Evolutionary conservation across 2,888 invertebrate species (phyloP), one percentile per base, ranked within the genome.

Genomic region (Dryocosmus kuriphilus): DNA sequence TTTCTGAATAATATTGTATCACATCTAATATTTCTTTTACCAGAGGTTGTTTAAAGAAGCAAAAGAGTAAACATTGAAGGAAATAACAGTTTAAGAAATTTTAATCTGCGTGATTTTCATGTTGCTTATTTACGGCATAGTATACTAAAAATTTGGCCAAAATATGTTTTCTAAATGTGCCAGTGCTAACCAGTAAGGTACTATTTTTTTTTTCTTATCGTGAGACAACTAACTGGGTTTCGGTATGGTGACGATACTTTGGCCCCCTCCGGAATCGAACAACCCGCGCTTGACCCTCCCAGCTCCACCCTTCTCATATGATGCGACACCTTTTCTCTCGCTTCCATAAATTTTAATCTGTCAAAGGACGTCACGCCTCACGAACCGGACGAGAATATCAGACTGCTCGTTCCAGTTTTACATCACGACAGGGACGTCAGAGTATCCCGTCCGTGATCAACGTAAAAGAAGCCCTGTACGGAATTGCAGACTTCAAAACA

Each of bases 301-400:
- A 51, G 8, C 51, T 8, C 2, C 1, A 5, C 57, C 57, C 71
- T 71, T 74, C 65, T 32, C n/a, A 5, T 8, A 38, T 32, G 38
- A 30, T 5, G n/a, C 51, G 51, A 32, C 30, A 71, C 46, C 30
- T 51, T 71, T 71, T n/a, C 67, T 71, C 67, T 30, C 71, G 41
- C 46, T 41, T 41, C 71, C 11, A 19, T 67, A 46, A 30, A 71
- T 30, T 71, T 51, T n/a, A 71, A 71, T 51, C 71, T 51, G 51
- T 51, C 71, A 71, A 71, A 71, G 71, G 30, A 71, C 71, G 51
- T 71, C 51, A 71, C 51, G 71, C 71, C 27, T 71, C 27, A 30
- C 27, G 51, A 51, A 71, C 27, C 46, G 51, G n/a, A 46, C 46
- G 71, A 71, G 46, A 71, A 71, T 51, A 71, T 71, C 71, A 71